These are phyloP conservation scores for Castor canadensis DNA, from an alignment of 2,113 vertebrate species.

Conservation along the genomic window DNA sequence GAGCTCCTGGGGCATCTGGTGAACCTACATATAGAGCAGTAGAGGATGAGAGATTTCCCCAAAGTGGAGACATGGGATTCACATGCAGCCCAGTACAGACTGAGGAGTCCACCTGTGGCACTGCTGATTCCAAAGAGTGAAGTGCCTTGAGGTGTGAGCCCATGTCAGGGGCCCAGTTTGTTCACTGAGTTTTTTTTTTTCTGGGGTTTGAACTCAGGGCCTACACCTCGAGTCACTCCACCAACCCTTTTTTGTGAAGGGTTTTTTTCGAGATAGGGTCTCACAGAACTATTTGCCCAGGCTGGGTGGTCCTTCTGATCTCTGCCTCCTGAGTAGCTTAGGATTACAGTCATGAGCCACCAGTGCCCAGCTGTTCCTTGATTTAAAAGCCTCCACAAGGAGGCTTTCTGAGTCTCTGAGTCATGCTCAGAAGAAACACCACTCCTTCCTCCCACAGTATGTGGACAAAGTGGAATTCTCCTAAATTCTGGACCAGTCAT, in stretches of 20 bases:
- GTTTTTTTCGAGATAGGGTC: too few relatives aligned
- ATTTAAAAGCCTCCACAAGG: not conserved
- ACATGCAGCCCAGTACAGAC: not conserved
- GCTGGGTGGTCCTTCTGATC: too few relatives aligned
- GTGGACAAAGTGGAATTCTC: not conserved
- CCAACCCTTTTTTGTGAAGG: too few relatives aligned
- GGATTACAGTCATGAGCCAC: too few relatives aligned
- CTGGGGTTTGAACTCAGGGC: too few relatives aligned
- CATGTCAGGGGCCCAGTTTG: not conserved
- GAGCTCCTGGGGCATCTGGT: not conserved
- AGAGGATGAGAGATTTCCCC: not conserved
- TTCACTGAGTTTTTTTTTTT: too few relatives aligned
- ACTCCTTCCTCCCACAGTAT: not conserved
- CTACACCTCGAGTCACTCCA: too few relatives aligned
- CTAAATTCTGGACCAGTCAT: not conserved
- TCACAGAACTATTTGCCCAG: too few relatives aligned
- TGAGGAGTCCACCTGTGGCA: not conserved
- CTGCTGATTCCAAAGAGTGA: not conserved
- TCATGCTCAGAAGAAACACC: not conserved
- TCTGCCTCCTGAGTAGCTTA: too few relatives aligned
- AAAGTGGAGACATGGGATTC: not conserved
- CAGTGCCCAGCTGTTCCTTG: too few relatives aligned
- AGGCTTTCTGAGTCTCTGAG: not conserved
- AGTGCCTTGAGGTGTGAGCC: rapidly evolving
- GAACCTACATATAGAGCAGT: not conserved